These are phyloP conservation scores for Electrophaes corylata DNA, from an alignment of 2,888 invertebrate species.

Conservation along the genomic window DNA sequence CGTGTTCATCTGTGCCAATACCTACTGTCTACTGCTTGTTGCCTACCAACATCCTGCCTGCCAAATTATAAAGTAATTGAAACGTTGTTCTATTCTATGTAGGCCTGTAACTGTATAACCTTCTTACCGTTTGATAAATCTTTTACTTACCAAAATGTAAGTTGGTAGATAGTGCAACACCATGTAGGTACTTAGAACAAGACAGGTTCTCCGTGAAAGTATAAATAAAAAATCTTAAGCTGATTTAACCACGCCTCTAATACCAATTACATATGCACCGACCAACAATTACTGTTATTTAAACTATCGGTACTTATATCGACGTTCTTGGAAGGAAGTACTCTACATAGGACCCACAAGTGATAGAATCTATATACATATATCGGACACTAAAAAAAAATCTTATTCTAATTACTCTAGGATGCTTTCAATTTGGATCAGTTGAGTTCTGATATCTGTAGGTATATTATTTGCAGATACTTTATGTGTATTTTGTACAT, in stretches of 20 bases:
- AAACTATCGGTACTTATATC: background rate
- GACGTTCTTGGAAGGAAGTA: too few species aligned
- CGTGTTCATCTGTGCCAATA: too few species aligned
- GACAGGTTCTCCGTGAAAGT: constrained; percentile 51
- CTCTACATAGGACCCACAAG: too few species aligned
- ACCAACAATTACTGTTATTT: background rate
- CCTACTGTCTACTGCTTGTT: background rate
- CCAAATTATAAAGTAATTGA: constrained; percentile 8
- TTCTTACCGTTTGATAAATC: constrained; percentile 15
- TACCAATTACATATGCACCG: too few species aligned
- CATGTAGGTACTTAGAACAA: constrained; percentile 22
- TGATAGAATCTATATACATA: too few species aligned
- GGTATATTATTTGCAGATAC: too few species aligned
- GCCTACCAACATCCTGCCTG: constrained; percentile 4
- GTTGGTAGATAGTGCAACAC: background rate
- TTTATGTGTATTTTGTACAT: too few species aligned
- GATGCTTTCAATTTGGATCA: too few species aligned
- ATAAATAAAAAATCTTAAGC: constrained; percentile 22
- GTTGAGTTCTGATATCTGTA: too few species aligned
- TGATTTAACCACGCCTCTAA: constrained; percentile 15
- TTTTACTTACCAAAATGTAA: constrained; percentile 14
- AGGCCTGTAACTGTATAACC: constrained; percentile 6
- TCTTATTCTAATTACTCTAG: too few species aligned
- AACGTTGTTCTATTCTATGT: constrained; percentile 6
- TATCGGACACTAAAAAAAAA: too few species aligned